These are phyloP conservation scores for Leptopilina drosophilae DNA, from an alignment of 2,888 invertebrate species.

Conservation along the genomic window DNA sequence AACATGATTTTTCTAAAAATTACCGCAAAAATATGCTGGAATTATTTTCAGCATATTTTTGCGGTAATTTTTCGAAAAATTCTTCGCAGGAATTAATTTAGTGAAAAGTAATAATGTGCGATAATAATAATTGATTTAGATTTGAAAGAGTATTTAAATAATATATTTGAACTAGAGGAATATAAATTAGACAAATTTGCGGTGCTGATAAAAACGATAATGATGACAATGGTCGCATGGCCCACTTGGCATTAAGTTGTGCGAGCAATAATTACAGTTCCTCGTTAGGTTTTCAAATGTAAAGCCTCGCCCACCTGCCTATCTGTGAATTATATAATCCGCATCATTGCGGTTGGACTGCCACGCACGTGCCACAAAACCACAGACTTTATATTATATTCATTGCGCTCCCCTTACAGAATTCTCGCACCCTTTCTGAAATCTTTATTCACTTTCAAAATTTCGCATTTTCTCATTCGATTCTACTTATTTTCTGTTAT, in stretches of 20 bases:
- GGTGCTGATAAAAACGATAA: neutral
- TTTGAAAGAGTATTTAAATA: too few relatives aligned
- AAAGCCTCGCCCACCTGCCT: conserved; percentile 69
- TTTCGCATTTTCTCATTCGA: neutral
- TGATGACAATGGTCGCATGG: conserved; percentile 54
- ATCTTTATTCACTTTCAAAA: neutral
- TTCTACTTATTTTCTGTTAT: neutral
- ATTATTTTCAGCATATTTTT: too few relatives aligned
- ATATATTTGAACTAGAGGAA: too few relatives aligned
- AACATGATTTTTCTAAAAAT: too few relatives aligned
- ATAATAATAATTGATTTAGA: too few relatives aligned
- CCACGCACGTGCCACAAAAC: conserved; percentile 54
- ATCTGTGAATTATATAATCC: conserved; percentile 56
- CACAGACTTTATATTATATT: conserved; percentile 23
- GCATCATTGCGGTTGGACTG: conserved; percentile 53
- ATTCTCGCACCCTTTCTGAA: neutral
- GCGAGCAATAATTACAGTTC: conserved; percentile 71
- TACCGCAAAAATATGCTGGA: too few relatives aligned
- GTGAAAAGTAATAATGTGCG: too few relatives aligned
- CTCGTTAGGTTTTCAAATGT: conserved; percentile 67
- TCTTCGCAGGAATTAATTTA: too few relatives aligned
- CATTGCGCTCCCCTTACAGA: conserved; percentile 15
- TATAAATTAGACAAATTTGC: conserved; percentile 34
- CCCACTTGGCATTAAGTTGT: conserved; percentile 67
- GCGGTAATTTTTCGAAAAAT: too few relatives aligned